Evolutionary conservation across 2,113 vertebrate species (phyloP).

Genomic region (Choloepus hoffmanni): DNA sequence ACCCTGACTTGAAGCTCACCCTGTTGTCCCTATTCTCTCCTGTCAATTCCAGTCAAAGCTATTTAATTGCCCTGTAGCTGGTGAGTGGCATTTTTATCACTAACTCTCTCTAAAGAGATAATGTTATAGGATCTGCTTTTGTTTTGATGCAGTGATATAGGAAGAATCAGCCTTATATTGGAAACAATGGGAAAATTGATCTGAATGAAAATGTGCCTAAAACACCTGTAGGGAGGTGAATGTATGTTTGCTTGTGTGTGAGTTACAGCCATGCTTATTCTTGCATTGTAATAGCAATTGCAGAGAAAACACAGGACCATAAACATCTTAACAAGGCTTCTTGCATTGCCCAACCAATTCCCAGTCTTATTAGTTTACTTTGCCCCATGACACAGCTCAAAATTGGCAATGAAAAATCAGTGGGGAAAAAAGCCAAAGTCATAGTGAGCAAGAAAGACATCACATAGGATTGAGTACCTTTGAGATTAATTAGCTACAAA

Average conservation of each 20-base stretch:
- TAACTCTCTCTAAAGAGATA: background rate
- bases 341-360: background rate
- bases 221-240: too few relatives aligned
- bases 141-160: background rate
- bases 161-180: background rate
- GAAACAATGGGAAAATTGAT: too few relatives aligned
- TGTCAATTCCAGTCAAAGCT: too few relatives aligned
- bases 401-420: background rate
- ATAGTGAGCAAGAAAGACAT: slow-evolving; percentile 49
- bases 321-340: slow-evolving; percentile 50
- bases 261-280: background rate
- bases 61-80: background rate
- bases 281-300: background rate
- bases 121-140: background rate
- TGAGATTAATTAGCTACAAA: slow-evolving; percentile 73
- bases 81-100: background rate
- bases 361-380: background rate
- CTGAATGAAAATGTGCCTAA: too few relatives aligned
- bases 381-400: slow-evolving; percentile 8
- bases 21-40: background rate
- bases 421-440: background rate
- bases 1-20: background rate
- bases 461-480: background rate
- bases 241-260: too few relatives aligned
- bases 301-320: background rate